Base-by-base conservation (phyloP, 2,888 invertebrate species). In the Exocentrus adspersus region DNA sequence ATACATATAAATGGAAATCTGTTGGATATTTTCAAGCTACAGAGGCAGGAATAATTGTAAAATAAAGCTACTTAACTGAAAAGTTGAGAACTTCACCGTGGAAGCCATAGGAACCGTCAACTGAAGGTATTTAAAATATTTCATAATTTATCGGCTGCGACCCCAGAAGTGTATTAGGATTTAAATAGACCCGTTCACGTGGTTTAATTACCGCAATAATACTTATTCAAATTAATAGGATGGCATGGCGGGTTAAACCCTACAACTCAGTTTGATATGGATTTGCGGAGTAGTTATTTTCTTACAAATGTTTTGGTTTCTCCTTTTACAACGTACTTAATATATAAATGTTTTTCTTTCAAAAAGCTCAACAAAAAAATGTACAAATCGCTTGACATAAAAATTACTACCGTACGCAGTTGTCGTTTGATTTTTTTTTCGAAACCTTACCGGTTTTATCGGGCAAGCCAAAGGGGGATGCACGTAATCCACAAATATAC, bases 391-490 rank as follows among this genome's bases (percentile, higher is more conserved):
- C n/a, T n/a, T n/a, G n/a, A n/a, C n/a, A n/a, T n/a, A n/a, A n/a
- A n/a, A n/a, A 21, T 4, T 20, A 20, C 9, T 45, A 17, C 10
- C n/a, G n/a, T n/a, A n/a, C n/a, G n/a, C n/a, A n/a, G n/a, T n/a
- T n/a, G n/a, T n/a, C n/a, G n/a, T n/a, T n/a, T n/a, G n/a, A n/a
- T n/a, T n/a, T n/a, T n/a, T n/a, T n/a, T n/a, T n/a, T n/a, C n/a
- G n/a, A n/a, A n/a, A 45, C 19, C 74, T 74, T 72, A 79, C 79
- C 69, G 72, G 72, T 67, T 75, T 69, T 59, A 80, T 75, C 10
- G 79, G 79, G 63, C 79, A 80, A 20, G 57, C 53, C 14, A 69
- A 45, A 7, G 72, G 71, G 56, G 72, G 68, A 41, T 72, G 72
- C 41, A 77, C 72, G 45, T 71, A 58, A 3, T 72, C 73, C 43